Base-by-base conservation (phyloP, 2,113 vertebrate genomes). In the Coregonus clupeaformis region DNA sequence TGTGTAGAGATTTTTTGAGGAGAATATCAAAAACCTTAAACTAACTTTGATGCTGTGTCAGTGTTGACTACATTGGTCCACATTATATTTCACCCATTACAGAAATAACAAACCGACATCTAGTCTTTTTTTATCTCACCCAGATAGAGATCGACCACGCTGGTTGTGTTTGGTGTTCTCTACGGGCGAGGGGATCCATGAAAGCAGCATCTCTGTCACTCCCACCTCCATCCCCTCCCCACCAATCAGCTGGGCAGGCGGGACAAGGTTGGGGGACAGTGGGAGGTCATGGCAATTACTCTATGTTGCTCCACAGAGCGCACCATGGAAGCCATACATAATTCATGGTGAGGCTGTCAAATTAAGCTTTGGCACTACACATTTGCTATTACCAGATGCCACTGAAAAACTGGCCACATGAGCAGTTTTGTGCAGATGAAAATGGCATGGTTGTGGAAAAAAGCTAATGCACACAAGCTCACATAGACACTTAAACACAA, bases 211-310 rank as follows among this genome's bases (percentile, higher is more conserved):
- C 45, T 16, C 25, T 29, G 11, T 74, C 63, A 18, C 73, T 25
- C 24, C 57, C 65, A 42, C 9, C 9, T 42, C 36, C 36, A 7
- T 12, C 65, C 9, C 9, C 9, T 42, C 36, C 36, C 36, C 2
- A 9, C 65, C 65, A 30, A 67, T 52, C 63, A 66, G 29, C 20
- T 62, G 29, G 30, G 3, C 49, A 52, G 49, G 49, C 49, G 16
- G 49, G 62, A 25, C 62, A 22, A 18, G 25, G 25, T 68, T 36
- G 27, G 49, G 64, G 69, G 66, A 74, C 71, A 57, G 22, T 13
- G 27, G 69, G 57, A 65, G 76, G 70, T 68, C 60, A 82, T 57
- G 25, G 69, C 77, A 82, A 78, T 82, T 78, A 78, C 71, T 73
- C 47, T 68, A 29, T 68, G 25, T 60, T 45, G 32, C 74, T 77